A percentile compares a stretch with the other conserved stretches of the same genome.
Evolutionary conservation across 2,797 vertebrate genomes (phyloP).

Genomic region (Cirrhinus mrigala): DNA sequence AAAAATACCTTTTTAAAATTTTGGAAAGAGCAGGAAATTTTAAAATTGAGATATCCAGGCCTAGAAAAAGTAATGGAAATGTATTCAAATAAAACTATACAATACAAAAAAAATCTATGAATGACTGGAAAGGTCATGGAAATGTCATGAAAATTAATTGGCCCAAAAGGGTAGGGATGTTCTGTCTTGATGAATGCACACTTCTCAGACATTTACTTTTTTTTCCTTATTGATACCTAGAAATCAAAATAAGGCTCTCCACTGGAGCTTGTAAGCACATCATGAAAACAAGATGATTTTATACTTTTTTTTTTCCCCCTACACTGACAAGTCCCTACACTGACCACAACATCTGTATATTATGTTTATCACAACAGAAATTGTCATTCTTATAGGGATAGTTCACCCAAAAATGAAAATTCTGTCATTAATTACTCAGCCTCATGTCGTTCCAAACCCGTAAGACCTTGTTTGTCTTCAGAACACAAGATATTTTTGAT

Average conservation of each 20-base stretch:
- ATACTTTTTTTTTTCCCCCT: neutral
- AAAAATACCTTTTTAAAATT: neutral
- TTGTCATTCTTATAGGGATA: neutral
- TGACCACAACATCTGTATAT: neutral
- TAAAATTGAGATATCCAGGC: neutral
- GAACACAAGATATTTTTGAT: too few relatives aligned
- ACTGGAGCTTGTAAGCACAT: neutral
- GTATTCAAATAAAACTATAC: neutral
- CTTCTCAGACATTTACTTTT: neutral
- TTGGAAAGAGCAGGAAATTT: neutral
- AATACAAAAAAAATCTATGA: neutral
- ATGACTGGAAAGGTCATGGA: neutral
- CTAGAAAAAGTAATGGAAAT: neutral
- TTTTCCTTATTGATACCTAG: neutral
- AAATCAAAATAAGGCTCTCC: neutral
- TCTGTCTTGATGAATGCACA: neutral
- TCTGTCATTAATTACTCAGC: too few relatives aligned
- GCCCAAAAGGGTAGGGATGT: neutral
- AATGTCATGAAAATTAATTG: neutral
- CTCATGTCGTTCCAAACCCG: too few relatives aligned
- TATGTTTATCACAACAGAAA: neutral
- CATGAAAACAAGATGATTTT: neutral
- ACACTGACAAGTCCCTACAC: neutral
- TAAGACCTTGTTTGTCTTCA: too few relatives aligned
- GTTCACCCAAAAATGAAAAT: too few relatives aligned